These are phyloP conservation scores for Anneissia japonica DNA, from an alignment of 35 echinoderm and acorn worm genomes.

Conservation along the genomic window DNA sequence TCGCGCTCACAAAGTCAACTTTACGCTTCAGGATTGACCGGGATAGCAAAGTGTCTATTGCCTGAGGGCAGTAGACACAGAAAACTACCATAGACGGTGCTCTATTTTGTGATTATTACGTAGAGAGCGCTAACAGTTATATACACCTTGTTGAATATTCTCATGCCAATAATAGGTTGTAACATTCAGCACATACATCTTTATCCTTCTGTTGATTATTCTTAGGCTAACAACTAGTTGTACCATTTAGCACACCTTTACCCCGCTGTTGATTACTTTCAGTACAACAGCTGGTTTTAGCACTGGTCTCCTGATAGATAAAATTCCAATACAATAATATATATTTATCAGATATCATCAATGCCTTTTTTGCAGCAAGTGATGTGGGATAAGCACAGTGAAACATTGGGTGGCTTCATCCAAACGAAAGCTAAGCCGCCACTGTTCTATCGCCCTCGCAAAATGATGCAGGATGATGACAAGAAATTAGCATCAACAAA, in stretches of 20 bases:
- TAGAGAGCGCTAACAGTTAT: too few relatives aligned
- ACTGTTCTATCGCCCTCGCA: conserved; percentile 69
- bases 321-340: background rate
- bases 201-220: background rate
- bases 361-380: conserved; percentile 77
- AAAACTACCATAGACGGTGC: too few relatives aligned
- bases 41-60: too few relatives aligned
- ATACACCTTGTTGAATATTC: too few relatives aligned
- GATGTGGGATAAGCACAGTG: conserved; percentile 70
- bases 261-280: background rate
- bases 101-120: too few relatives aligned
- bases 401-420: conserved; percentile 55
- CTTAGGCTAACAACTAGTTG: background rate
- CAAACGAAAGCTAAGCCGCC: conserved; percentile 86
- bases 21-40: too few relatives aligned
- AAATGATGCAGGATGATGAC: conserved; percentile 31
- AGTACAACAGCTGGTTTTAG: background rate
- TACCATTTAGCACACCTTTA: background rate
- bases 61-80: too few relatives aligned
- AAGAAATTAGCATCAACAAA: conserved; percentile 56
- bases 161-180: too few relatives aligned
- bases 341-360: background rate
- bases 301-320: background rate
- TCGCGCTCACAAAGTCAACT: too few relatives aligned
- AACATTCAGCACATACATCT: background rate